Evolutionary conservation across 92 coral and sea anemone genomes (phyloP).

Genomic region (Hydrozoanthus gracilis): DNA sequence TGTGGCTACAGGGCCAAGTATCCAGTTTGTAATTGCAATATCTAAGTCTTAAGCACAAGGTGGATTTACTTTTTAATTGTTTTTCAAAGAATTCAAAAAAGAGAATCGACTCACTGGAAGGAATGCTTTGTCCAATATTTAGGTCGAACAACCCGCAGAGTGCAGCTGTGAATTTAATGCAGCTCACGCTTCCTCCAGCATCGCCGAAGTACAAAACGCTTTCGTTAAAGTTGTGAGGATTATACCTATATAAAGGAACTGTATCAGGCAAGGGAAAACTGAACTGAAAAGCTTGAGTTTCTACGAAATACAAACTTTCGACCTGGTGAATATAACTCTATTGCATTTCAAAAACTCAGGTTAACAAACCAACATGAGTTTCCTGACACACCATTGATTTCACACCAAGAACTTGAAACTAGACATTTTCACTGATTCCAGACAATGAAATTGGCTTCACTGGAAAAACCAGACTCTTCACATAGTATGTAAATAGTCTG

Average conservation of each 20-base stretch:
- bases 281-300: background rate
- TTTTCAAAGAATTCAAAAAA: background rate
- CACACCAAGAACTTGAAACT: too few species aligned
- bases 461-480: too few species aligned
- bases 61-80: background rate
- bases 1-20: too few species aligned
- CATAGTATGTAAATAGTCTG: too few species aligned
- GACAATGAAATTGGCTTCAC: too few species aligned
- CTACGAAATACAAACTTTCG: background rate
- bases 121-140: slow-evolving; percentile 80
- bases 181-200: slow-evolving; percentile 84
- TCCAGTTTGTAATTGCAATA: too few species aligned
- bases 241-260: slow-evolving; percentile 61
- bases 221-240: slow-evolving; percentile 80
- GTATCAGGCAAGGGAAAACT: background rate
- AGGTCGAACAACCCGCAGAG: slow-evolving; percentile 75
- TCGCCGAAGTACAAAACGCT: slow-evolving; percentile 89
- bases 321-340: too few species aligned
- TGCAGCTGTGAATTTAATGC: slow-evolving; percentile 81
- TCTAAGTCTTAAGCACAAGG: background rate
- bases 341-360: too few species aligned
- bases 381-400: too few species aligned
- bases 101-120: slow-evolving; percentile 65
- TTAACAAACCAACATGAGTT: too few species aligned
- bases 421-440: too few species aligned